A percentile compares a stretch with the other conserved stretches of the same genome.
Evolutionary conservation across 2,888 invertebrate genomes (phyloP).

Genomic region (Gonocerus acuteangulatus): DNA sequence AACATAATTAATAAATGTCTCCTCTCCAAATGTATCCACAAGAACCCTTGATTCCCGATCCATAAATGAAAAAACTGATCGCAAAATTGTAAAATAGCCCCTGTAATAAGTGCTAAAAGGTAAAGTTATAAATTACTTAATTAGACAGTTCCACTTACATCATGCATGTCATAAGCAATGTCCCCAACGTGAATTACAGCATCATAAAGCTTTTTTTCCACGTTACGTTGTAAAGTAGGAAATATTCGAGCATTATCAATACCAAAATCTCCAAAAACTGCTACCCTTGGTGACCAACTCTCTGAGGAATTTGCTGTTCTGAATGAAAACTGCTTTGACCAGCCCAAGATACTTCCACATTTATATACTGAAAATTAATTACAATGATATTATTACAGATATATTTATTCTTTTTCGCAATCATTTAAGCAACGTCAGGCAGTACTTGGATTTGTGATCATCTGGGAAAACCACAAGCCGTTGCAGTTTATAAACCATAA

Average conservation of each 20-base stretch:
- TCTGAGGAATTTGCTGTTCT: slow-evolving; percentile 58
- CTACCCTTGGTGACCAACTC: slow-evolving; percentile 73
- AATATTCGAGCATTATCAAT: slow-evolving; percentile 83
- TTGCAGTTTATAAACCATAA: too few relatives aligned
- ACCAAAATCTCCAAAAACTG: slow-evolving; percentile 91
- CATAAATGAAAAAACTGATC: too few relatives aligned
- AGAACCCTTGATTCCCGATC: too few relatives aligned
- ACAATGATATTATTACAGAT: too few relatives aligned
- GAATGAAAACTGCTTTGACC: slow-evolving; percentile 75
- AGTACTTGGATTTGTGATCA: too few relatives aligned
- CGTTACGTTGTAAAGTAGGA: slow-evolving; percentile 72
- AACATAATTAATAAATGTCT: too few relatives aligned
- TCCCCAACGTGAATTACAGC: slow-evolving; percentile 87
- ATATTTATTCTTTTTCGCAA: too few relatives aligned
- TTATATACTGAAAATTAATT: slow-evolving; percentile 58
- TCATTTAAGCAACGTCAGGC: too few relatives aligned
- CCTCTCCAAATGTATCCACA: too few relatives aligned
- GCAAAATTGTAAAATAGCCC: too few relatives aligned
- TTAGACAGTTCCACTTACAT: slow-evolving; percentile 43
- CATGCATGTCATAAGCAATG: slow-evolving; percentile 89
- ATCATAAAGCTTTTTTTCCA: slow-evolving; percentile 71
- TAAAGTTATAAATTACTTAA: background rate
- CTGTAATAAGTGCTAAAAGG: too few relatives aligned
- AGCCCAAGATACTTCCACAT: slow-evolving; percentile 70
- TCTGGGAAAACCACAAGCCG: too few relatives aligned